Percentiles rank a stretch among this genome's conserved stretches.
Conservation (phyloP, 1,140 invertebrate genomes). For the Scaptomyza pallida region DNA sequence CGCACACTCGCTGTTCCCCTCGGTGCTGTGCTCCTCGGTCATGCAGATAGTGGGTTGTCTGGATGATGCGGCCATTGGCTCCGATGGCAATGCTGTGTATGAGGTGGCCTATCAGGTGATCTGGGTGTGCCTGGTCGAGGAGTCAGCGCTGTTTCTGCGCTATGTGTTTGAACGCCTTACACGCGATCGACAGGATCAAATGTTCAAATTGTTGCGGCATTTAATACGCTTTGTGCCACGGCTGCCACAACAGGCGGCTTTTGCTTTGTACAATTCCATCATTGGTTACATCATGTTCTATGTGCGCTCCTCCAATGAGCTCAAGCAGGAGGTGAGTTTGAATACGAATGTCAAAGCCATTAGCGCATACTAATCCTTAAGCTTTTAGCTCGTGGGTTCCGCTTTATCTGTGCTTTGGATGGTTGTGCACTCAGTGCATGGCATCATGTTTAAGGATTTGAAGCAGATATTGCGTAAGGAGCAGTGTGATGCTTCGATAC, state of each 20-base stretch:
- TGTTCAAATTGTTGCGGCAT: constrained; percentile 96
- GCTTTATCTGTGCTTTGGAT: constrained; percentile 98
- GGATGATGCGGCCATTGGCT: constrained; percentile 97
- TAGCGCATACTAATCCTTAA: neutral
- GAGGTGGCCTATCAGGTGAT: constrained; percentile 97
- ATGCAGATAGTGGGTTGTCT: constrained; percentile 97
- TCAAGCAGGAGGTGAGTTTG: constrained; percentile 89
- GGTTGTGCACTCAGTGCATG: constrained; percentile 98
- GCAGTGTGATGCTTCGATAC: constrained; percentile 98
- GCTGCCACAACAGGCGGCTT: constrained; percentile 98
- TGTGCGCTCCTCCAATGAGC: constrained; percentile 96
- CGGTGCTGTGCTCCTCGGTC: constrained; percentile 96
- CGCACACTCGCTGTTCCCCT: constrained; percentile 97
- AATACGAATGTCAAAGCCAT: neutral
- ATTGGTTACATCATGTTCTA: constrained; percentile 99
- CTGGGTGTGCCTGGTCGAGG: constrained; percentile 99
- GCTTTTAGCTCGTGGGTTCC: constrained; percentile 90
- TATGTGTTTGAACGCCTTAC: constrained; percentile 98
- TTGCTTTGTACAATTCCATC: constrained; percentile 99
- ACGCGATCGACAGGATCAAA: constrained; percentile 96
- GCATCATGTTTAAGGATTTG: constrained; percentile 99
- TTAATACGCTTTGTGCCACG: constrained; percentile 96
- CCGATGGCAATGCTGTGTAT: constrained; percentile 96
- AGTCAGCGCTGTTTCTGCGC: constrained; percentile 97
- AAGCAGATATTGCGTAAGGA: constrained; percentile 99